phyloP scores from a whole-genome alignment of 2,888 invertebrate genomes.

The Sussaba pulchella region DNA sequence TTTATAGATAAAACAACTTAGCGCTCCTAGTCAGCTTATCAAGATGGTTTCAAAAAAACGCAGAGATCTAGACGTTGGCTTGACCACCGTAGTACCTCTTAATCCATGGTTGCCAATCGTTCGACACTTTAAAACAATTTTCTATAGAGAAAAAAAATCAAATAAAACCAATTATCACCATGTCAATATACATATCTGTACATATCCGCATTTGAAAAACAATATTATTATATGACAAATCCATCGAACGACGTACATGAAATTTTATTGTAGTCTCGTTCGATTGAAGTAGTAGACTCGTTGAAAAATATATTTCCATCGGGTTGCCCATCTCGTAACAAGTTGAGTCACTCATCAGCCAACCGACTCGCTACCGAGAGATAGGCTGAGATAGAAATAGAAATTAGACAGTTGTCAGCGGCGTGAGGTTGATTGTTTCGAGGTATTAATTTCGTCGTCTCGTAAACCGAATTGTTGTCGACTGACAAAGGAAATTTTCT shows the following conservation, averaged over 20 bases:
- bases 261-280: background rate
- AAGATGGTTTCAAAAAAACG: background rate
- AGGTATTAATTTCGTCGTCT: slow-evolving; percentile 6
- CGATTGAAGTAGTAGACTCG: background rate
- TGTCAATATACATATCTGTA: too few relatives aligned
- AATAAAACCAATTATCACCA: background rate
- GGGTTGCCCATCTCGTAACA: slow-evolving; percentile 14
- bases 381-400: slow-evolving; percentile 21
- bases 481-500: slow-evolving; percentile 16
- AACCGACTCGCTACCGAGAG: too few relatives aligned
- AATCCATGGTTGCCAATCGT: slow-evolving; percentile 11
- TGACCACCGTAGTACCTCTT: background rate
- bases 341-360: slow-evolving; percentile 19
- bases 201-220: background rate
- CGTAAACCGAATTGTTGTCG: background rate
- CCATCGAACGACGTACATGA: background rate
- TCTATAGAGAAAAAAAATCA: background rate
- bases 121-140: background rate
- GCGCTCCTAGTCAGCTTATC: too few relatives aligned
- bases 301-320: background rate
- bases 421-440: slow-evolving; percentile 1
- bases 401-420: background rate
- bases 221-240: background rate
- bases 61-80: background rate
- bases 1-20: too few relatives aligned